phyloP scores from a whole-genome alignment of 92 coral and sea anemone genomes.

The Bergia puertoricense region DNA sequence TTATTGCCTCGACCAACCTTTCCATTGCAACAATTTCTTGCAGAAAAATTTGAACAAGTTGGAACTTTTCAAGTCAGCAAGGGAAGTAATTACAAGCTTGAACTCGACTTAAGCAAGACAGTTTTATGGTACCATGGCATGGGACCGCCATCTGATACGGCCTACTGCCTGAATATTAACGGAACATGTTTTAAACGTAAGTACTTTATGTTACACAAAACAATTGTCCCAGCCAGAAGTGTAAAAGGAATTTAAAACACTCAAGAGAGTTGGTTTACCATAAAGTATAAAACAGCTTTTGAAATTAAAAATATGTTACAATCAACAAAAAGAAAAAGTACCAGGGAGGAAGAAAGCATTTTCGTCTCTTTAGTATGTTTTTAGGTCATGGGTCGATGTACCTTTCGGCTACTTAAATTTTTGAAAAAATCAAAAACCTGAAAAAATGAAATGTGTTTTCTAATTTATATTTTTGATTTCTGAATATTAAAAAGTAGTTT shows the following conservation, averaged over 20 bases:
- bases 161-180: conserved; percentile 55
- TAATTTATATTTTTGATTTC: too few species aligned
- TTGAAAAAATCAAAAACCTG: too few species aligned
- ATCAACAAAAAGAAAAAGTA: not conserved
- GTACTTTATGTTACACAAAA: not conserved
- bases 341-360: too few species aligned
- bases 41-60: conserved; percentile 70
- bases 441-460: too few species aligned
- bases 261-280: not conserved
- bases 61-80: conserved; percentile 57
- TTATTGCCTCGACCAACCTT: not conserved
- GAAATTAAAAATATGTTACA: not conserved
- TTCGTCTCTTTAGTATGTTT: too few species aligned
- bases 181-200: conserved; percentile 68
- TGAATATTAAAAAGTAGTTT: too few species aligned
- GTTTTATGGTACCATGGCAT: conserved; percentile 63
- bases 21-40: not conserved
- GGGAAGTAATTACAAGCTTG: conserved; percentile 54
- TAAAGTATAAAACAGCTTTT: not conserved
- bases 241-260: not conserved
- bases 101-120: conserved; percentile 24
- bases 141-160: conserved; percentile 55
- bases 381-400: too few species aligned
- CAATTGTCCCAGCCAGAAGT: not conserved
- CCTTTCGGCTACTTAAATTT: too few species aligned